Evolutionary conservation across 2,797 vertebrate species (phyloP), one percentile per base, ranked within the genome.

Genomic region (Fundulus diaphanus): DNA sequence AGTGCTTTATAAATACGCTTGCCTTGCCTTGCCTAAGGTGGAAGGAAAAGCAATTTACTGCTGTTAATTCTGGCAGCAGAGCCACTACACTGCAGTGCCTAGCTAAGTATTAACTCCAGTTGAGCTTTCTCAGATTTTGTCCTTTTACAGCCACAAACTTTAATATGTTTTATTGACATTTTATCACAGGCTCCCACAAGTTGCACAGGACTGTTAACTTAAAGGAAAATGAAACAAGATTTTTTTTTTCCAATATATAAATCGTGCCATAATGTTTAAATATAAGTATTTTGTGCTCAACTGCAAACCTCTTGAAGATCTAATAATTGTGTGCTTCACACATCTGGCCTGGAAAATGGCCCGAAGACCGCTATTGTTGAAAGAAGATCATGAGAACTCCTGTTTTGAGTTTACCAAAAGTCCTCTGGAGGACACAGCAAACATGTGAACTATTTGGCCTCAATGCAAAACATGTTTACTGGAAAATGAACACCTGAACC

Each of bases 21-120:
- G n/a, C n/a, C n/a, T n/a, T n/a, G n/a, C n/a, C n/a, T n/a, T n/a
- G n/a, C 33, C 59, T 37, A 37, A 48, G 52, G 59, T n/a, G 74
- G 72, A 71, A 69, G 27, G 72, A 42, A 70, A 46, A 76, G 31
- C 52, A 54, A 61, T 5, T 31, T 67, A 33, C 24, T 61, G 16
- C 69, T 52, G 51, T 49, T 54, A 37, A 54, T 33, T 61, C 57
- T 72, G 7, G 16, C 46, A 51, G 70, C 15, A 33, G 22, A 37
- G 37, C 33, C 33, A 35, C 5, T 24, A 31, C 6, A 31, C 6
- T 29, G 15, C n/a, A 12, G 51, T 52, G 22, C 24, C n/a, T 56
- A 27, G 29, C 29, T 18, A 18, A 33, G 29, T 59, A 20, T 33
- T 59, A 40, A 40, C 42, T 44, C 8, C 42, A 9, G 2, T 44